Percentiles rank a stretch among this genome's conserved stretches.
These are phyloP conservation scores for Drosophila teissieri DNA, from an alignment of 1,140 invertebrate species.

Conservation along the genomic window DNA sequence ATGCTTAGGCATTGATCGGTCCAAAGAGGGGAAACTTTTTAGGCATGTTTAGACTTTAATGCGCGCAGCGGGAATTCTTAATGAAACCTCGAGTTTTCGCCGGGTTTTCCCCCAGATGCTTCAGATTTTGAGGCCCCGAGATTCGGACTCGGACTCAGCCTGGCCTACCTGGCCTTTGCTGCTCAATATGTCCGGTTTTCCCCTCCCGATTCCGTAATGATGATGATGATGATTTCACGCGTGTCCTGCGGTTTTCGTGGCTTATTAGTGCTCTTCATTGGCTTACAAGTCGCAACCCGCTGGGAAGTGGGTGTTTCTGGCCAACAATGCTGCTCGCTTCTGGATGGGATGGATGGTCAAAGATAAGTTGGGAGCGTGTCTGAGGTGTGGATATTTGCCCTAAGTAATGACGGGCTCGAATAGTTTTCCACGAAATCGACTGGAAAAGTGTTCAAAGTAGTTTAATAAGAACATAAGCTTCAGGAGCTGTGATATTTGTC, in stretches of 20 bases:
- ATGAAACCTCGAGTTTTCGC: conserved; percentile 58
- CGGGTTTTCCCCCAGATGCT: conserved; percentile 58
- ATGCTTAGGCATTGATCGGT: conserved; percentile 57
- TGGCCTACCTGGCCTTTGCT: conserved; percentile 38
- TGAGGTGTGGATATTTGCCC: conserved; percentile 68
- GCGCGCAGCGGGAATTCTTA: conserved; percentile 79
- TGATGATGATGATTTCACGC: conserved; percentile 58
- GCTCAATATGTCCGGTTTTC: conserved; percentile 59
- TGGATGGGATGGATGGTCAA: neutral
- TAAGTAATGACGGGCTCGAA: conserved; percentile 51
- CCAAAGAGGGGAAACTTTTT: conserved; percentile 63
- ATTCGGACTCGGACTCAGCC: conserved; percentile 15
- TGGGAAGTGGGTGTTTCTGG: conserved; percentile 55
- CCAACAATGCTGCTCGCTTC: conserved; percentile 12
- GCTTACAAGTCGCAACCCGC: conserved; percentile 37
- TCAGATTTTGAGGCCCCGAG: conserved; percentile 11
- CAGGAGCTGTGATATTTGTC: neutral
- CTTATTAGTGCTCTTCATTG: conserved; percentile 70
- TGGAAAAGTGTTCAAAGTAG: neutral
- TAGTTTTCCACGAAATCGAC: conserved; percentile 23
- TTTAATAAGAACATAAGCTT: neutral
- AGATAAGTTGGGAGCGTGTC: conserved; percentile 25
- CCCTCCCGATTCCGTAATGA: conserved; percentile 48
- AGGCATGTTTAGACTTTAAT: conserved; percentile 84
- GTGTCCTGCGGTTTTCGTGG: conserved; percentile 72